Percentiles rank a stretch among this genome's conserved stretches.
Evolutionary conservation across 92 coral and sea anemone species (phyloP).

Genomic region (Zoanthus sansibaricus): DNA sequence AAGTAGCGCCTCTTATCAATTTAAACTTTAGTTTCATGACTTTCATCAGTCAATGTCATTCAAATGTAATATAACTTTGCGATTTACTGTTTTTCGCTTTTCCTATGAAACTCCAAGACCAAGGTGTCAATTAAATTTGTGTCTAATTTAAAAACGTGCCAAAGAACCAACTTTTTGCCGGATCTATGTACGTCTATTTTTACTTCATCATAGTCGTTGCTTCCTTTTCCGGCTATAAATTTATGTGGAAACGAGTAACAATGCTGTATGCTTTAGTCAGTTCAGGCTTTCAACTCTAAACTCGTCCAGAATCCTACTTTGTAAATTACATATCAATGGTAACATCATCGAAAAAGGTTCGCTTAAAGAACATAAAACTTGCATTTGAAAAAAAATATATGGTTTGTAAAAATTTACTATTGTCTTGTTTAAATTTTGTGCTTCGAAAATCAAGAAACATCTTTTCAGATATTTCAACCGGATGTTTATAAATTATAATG

Average conservation of each 20-base stretch:
- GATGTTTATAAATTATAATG: background rate
- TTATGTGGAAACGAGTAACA: background rate
- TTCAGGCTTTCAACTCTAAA: slow-evolving; percentile 4
- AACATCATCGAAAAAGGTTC: background rate
- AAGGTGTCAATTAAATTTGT: background rate
- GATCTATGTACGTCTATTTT: slow-evolving; percentile 20
- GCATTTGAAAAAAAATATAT: background rate
- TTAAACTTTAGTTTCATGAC: background rate
- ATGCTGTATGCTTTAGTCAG: background rate
- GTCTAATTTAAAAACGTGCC: slow-evolving; percentile 5
- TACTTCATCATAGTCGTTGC: slow-evolving; percentile 12
- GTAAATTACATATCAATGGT: background rate
- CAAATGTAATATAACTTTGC: background rate
- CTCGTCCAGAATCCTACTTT: background rate
- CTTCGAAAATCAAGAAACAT: background rate
- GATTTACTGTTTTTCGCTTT: too few relatives aligned
- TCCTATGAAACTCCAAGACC: too few relatives aligned
- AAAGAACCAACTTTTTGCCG: background rate
- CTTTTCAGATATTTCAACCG: background rate
- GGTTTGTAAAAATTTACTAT: background rate
- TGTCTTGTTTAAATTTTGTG: background rate
- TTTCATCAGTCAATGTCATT: background rate
- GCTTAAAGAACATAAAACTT: too few relatives aligned
- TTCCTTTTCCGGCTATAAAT: slow-evolving; percentile 31
- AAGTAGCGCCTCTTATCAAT: background rate